Base-by-base conservation (phyloP, 2,113 vertebrate species). In the Platycercus adscitus region DNA sequence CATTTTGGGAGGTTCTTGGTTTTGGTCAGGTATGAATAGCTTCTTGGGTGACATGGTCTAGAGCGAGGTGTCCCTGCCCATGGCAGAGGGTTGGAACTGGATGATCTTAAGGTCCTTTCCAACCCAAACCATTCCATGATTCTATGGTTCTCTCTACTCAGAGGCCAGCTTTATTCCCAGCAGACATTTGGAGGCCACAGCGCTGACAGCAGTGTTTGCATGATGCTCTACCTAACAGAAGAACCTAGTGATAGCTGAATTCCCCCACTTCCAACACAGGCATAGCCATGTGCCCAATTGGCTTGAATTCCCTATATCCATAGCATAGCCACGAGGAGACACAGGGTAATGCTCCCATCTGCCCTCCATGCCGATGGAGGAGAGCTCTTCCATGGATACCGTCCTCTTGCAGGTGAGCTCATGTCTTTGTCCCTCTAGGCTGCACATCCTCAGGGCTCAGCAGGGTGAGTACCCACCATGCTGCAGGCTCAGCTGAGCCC, bases 401-500 rank as follows among this genome's bases (percentile, higher is more conserved):
- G 71, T 35, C 25, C 28, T 77, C 37, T 24, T 35, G 26, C n/a
- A 39, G 80, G 55, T 60, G 29, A n/a, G 50, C 53, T 92, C n/a
- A 19, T 23, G 7, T 33, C 23, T 88, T 68, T 64, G 14, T 18
- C 61, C 44, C 16, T 24, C 39, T 11, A 14, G 29, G 47, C 70
- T 72, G 21, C 26, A 55, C n/a, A 31, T 46, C 46, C 69, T 15
- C 17, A 3, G 18, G 20, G 7, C 21, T 53, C 1, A 4, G 31
- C n/a, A 26, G 49, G 69, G 4, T 64, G 39, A 44, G 29, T 5
- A 23, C 23, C 7, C 7, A 1, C 10, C 41, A 10, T 0, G 3
- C 9, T 69, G 33, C 41, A 25, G 75, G 46, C 58, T 55, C 41
- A 13, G 28, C 66, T 50, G 53, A 84, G 29, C 44, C 46, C 12